Percentiles rank a stretch among this genome's conserved stretches.
Evolutionary conservation across 2,888 invertebrate genomes (phyloP).

Genomic region (Seira ritae): DNA sequence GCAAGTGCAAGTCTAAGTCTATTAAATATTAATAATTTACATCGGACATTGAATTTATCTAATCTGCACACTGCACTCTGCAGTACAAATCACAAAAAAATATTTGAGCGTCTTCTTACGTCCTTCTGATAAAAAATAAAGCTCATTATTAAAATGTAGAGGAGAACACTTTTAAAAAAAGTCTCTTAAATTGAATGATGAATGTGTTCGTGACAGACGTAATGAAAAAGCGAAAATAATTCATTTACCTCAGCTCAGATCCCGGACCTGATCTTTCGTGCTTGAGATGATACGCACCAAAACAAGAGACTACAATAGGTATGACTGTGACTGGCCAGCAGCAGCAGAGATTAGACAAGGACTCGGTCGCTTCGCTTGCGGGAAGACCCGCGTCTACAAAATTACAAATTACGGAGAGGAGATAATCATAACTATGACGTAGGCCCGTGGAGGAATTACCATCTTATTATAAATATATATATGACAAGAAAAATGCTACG

Average conservation of each 20-base stretch:
- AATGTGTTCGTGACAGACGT: neutral
- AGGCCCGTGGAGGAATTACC: neutral
- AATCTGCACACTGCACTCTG: no score
- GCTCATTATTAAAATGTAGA: no score
- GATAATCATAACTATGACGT: neutral
- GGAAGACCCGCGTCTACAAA: neutral
- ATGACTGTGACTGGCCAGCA: neutral
- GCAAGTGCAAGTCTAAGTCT: no score
- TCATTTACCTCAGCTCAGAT: neutral
- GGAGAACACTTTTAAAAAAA: no score
- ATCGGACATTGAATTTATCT: no score
- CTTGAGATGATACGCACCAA: neutral
- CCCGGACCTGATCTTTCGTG: conserved; percentile 29
- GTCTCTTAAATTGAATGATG: neutral
- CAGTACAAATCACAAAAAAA: no score
- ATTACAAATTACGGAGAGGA: no score
- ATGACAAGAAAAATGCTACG: conserved; percentile 7
- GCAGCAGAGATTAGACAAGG: neutral
- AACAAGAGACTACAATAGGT: no score
- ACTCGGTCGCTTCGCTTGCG: neutral
- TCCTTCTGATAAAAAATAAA: no score
- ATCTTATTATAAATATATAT: neutral
- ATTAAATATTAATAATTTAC: no score
- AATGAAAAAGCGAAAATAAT: neutral
- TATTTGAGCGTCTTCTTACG: no score